Base-by-base conservation (phyloP, 2,888 invertebrate genomes). In the Xestia ashworthii region DNA sequence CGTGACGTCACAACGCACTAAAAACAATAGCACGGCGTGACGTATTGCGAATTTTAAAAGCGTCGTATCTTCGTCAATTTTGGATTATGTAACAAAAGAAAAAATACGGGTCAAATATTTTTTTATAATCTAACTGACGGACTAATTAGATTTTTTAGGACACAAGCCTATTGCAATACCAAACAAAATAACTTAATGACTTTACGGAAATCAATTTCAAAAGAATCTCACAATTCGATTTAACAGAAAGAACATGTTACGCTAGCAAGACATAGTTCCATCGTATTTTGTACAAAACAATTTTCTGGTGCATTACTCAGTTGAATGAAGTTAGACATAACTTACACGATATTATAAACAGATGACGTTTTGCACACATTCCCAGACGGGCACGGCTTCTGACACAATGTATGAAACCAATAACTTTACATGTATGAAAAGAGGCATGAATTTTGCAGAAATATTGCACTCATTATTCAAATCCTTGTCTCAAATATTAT, bases 301-400 rank as follows among this genome's bases (percentile, higher is more conserved):
- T 71, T 78, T 76, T 32, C 60, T 77, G 8, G 69, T 55, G 14
- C 72, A 66, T 76, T 70, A 68, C 66, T 82, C 58, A 46, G 62
- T 2, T 82, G 64, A 81, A 78, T 82, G 83, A 53, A 83, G 70
- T 66, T 67, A 74, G 83, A 73, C 82, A 72, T 83, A 83, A 83
- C 71, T 74, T 78, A 58, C 41, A 50, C 48, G 69, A 50, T 74
- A 75, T 83, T 67, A 75, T 83, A 84, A 83, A 83, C 81, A 83
- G 41, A 76, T 80, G 81, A 72, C 67, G 64, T 81, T 74, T 70
- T 48, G 44, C 25, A 50, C 70, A 66, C 77, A 82, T 78, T 82
- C 78, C 64, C 74, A 78, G 72, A 74, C 74, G 38, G 71, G 74
- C 65, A 50, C 25, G 76, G 65, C 50, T 80, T 70, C 50, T 71